Base-by-base conservation (phyloP, 1,140 invertebrate species). In the Drosophila insularis region DNA sequence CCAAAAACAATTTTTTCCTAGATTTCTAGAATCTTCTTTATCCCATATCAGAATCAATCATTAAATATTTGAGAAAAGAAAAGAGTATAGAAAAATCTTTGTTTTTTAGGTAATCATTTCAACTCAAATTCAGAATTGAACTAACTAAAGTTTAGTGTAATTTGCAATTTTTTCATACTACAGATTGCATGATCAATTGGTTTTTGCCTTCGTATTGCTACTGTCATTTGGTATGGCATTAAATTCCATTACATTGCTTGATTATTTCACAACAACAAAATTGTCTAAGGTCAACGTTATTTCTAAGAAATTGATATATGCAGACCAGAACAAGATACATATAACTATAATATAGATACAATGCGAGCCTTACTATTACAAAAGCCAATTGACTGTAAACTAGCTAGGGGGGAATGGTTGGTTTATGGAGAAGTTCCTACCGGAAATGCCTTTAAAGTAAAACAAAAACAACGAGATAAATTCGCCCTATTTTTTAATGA, bases 221-320 rank as follows among this genome's bases (percentile, higher is more conserved):
- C 63, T 72, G 67, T 71, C 54, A 73, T 63, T 70, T 50, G 64
- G 21, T 73, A 65, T 35, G 40, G 19, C 63, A 59, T 75, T 43
- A 75, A 68, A 75, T 75, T 56, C 54, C 73, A 69, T 63, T 68
- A 63, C 65, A 40, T 43, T 75, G 43, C 72, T 43, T 68, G 71
- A 75, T 59, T 63, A 50, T 74, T 74, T 64, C 58, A 68, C 35
- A 58, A 21, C 55, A 32, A 11, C 21, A 50, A 64, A 75, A 63
- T 75, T 75, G 58, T 63, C 64, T 63, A 75, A 75, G 73, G 73
- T 75, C 72, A 53, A 43, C 40, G 63, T 63, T 50, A 50, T 50
- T 75, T 75, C 73, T 63, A 68, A 31, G 73, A 75, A 75, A 75
- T 69, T 69, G 59, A 63, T 69, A 59, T 68, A n/a, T n/a, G n/a